Percentiles rank a stretch among this genome's conserved stretches.
phyloP scores from a whole-genome alignment of 23 tunicate genomes.

The Trididemnum miniatum region DNA sequence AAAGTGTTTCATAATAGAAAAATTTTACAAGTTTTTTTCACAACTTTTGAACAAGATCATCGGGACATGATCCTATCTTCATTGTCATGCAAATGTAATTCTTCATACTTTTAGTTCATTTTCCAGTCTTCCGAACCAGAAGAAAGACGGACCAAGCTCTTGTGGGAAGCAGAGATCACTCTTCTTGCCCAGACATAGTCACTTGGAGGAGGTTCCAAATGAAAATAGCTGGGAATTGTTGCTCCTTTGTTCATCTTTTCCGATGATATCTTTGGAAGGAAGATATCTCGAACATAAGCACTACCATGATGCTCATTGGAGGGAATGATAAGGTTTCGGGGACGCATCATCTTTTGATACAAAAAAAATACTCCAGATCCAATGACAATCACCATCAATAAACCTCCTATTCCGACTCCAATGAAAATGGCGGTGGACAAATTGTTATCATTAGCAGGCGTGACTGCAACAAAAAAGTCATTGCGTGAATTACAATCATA shows the following conservation, averaged over 20 bases:
- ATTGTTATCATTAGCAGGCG: background rate
- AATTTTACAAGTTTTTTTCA: too few species aligned
- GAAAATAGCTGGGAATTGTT: background rate
- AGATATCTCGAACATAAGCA: slow-evolving; percentile 35
- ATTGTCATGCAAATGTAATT: too few species aligned
- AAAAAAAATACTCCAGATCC: slow-evolving; percentile 8
- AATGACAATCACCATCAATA: slow-evolving; percentile 16
- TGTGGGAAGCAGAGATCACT: slow-evolving; percentile 27
- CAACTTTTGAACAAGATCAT: too few species aligned
- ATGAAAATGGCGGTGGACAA: slow-evolving; percentile 28
- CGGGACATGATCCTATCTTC: too few species aligned
- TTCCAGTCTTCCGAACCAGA: background rate
- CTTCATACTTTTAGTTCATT: background rate
- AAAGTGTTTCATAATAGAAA: too few species aligned
- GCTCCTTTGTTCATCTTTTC: background rate
- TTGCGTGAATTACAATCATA: too few species aligned
- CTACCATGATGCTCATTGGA: background rate
- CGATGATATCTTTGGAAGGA: slow-evolving; percentile 12
- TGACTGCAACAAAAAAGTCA: too few species aligned
- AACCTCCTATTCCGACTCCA: slow-evolving; percentile 36
- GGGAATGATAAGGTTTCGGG: slow-evolving; percentile 24
- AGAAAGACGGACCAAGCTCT: background rate
- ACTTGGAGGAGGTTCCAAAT: background rate
- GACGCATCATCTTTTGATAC: slow-evolving; percentile 43
- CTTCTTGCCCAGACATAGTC: slow-evolving; percentile 47